These are phyloP conservation scores for Yponomeuta plumbellus DNA, from an alignment of 2,888 invertebrate species.

Conservation along the genomic window DNA sequence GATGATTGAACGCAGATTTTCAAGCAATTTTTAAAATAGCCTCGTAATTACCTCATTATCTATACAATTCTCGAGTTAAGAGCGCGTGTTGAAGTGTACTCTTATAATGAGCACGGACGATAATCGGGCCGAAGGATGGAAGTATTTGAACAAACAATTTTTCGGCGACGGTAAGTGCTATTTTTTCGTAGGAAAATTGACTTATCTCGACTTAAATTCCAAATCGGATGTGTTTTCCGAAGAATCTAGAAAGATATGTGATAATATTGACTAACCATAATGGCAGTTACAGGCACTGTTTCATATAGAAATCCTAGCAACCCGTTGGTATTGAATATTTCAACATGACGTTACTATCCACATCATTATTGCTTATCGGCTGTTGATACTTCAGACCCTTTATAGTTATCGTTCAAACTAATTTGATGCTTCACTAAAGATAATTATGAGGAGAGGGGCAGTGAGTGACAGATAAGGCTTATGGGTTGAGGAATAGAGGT, in stretches of 20 bases:
- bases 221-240: neutral
- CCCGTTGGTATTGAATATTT: neutral
- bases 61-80: neutral
- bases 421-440: neutral
- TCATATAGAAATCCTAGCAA: neutral
- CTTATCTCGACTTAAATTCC: neutral
- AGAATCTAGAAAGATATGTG: neutral
- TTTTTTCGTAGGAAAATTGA: conserved; percentile 7
- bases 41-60: neutral
- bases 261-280: neutral
- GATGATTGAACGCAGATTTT: neutral
- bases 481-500: neutral
- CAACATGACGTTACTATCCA: neutral
- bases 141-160: conserved; percentile 69
- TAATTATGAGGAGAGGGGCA: neutral
- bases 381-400: neutral
- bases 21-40: neutral
- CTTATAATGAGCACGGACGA: conserved; percentile 38
- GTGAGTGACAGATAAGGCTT: neutral
- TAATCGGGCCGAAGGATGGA: conserved; percentile 70
- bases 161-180: conserved; percentile 66
- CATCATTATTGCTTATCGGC: neutral
- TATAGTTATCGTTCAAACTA: neutral
- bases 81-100: neutral
- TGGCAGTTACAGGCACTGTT: neutral